Evolutionary conservation across 2,888 invertebrate species (phyloP), one percentile per base, ranked within the genome.

Genomic region (Lasioglossum marginatum): DNA sequence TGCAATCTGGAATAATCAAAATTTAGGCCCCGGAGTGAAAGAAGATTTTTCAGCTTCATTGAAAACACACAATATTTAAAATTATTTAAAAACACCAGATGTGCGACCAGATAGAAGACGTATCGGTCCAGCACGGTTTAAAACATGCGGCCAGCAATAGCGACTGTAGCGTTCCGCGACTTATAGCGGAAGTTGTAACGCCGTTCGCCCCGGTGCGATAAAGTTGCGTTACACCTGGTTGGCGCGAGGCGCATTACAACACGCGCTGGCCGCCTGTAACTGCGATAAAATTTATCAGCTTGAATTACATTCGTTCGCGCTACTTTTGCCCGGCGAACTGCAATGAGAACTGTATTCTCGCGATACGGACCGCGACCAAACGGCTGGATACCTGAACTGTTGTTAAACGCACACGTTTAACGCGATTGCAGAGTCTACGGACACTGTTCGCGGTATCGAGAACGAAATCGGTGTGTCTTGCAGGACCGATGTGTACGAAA

Each of bases 141-240:
- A 23, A 63, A 43, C 63, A 14, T 23, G 23, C 43, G 31, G 40
- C 63, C 63, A n/a, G 14, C 27, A 19, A 43, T 31, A 14, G 40
- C 23, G 19, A 14, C 19, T 16, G 23, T n/a, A 5, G 31, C 14
- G 27, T 40, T 23, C 60, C 16, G 71, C 57, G 57, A 57, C 57
- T 43, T 71, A 40, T 71, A 71, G 71, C 52, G 52, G 63, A 31
- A 68, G 48, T 57, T 66, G 16, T 40, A 82, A 82, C 73, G 57
- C 16, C 43, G 34, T 79, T 68, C 31, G 68, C 12, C 6, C n/a
- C 34, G 48, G 14, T 34, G 45, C 70, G 31, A 37, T 31, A 6
- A 71, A 63, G 63, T 82, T 48, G 14, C 23, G 80, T 43, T 31
- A 37, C 57, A 34, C 37, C 77, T 19, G 40, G 63, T 63, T 63